Base-by-base conservation (phyloP, 2,888 invertebrate species). In the Heliconius charithonia region DNA sequence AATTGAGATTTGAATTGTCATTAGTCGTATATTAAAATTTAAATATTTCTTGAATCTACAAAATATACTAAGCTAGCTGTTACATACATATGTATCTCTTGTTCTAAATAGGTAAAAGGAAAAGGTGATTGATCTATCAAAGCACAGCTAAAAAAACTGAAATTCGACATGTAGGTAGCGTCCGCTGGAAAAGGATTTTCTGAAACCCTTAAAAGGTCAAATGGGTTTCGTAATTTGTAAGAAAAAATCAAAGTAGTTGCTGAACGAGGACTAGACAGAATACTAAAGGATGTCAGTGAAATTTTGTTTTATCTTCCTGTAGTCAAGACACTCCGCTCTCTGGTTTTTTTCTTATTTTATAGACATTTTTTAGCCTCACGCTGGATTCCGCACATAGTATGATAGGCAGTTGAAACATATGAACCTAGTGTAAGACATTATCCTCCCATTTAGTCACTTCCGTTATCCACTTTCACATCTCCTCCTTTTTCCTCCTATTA, bases 121-220 rank as follows among this genome's bases (percentile, higher is more conserved):
- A 67, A 67, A 67, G 67, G 67, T 67, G 67, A 37, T 37, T n/a
- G 67, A 67, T 67, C 67, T 37, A 37, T 37, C 37, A 65, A 9
- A 65, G 19, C 9, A 19, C 65, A 65, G 29, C 65, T 67, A 37
- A 37, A 37, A 67, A 67, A 37, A 67, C 67, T 67, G 37, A 67
- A 67, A 67, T 67, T 25, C 37, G 37, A 67, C 37, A 67, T 67
- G 67, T 67, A 67, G 67, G 67, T n/a, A 37, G 67, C 67, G 67
- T 67, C 67, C 67, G 67, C 12, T 37, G 67, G 37, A 37, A 67
- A 67, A n/a, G 67, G 67, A 67, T 67, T 67, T 67, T 37, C 67
- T n/a, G 37, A 37, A 67, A 67, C 67, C 67, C 67, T 37, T 67
- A n/a, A 67, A 67, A 67, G 67, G 67, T 67, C 67, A 67, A 67